Evolutionary conservation across 2,888 invertebrate genomes (phyloP).

Genomic region (Drosophila yooni): DNA sequence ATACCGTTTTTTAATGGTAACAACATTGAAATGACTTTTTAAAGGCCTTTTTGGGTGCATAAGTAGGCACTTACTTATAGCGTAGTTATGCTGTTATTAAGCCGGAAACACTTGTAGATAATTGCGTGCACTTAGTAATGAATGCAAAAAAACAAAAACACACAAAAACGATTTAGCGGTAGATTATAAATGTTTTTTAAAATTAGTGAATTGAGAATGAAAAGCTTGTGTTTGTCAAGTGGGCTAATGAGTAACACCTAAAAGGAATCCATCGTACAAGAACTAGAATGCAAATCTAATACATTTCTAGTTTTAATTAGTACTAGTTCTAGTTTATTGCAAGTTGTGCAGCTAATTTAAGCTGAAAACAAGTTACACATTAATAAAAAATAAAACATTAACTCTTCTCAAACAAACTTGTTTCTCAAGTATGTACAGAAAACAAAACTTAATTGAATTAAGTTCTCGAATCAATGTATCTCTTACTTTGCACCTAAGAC

Average conservation of each 20-base stretch:
- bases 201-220: conserved; percentile 7
- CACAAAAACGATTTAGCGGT: conserved; percentile 4
- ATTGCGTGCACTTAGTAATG: conserved; percentile 52
- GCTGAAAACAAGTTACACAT: conserved; percentile 38
- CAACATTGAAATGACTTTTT: conserved; percentile 60
- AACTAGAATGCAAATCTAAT: conserved; percentile 51
- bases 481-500: conserved; percentile 44
- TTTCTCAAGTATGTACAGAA: conserved; percentile 32
- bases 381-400: conserved; percentile 39
- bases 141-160: background rate
- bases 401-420: conserved; percentile 52
- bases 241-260: conserved; percentile 6
- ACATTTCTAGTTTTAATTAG: conserved; percentile 13
- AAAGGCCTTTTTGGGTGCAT: conserved; percentile 38
- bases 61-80: conserved; percentile 29
- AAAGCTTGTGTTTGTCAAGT: conserved; percentile 3
- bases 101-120: conserved; percentile 64
- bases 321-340: conserved; percentile 21
- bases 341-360: conserved; percentile 4
- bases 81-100: conserved; percentile 50
- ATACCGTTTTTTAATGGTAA: conserved; percentile 33
- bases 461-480: conserved; percentile 7
- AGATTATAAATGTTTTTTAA: background rate
- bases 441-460: conserved; percentile 11
- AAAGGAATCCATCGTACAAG: conserved; percentile 22